Evolutionary conservation across 2,888 invertebrate species (phyloP).

Genomic region (Nezara viridula): DNA sequence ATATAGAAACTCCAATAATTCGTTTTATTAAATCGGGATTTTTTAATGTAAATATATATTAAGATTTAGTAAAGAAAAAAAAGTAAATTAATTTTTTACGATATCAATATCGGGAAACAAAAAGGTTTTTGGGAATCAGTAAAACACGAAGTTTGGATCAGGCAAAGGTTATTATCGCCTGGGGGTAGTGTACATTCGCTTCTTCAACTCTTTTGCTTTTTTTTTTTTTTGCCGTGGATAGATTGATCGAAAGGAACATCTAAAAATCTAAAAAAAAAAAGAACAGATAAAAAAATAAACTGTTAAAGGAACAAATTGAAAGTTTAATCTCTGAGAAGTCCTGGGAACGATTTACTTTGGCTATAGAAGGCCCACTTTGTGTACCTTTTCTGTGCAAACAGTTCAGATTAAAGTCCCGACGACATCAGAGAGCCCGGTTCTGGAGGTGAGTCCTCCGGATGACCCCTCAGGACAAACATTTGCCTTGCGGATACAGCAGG

Average conservation of each 20-base stretch:
- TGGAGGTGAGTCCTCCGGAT: constrained; percentile 3
- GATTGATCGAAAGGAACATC: background rate
- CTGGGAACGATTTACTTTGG: background rate
- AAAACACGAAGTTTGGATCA: background rate
- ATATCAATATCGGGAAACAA: constrained; percentile 16
- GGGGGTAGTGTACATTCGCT: constrained; percentile 7
- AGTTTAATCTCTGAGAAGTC: constrained; percentile 22
- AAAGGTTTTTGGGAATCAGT: background rate
- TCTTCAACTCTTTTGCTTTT: constrained; percentile 4
- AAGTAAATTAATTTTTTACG: background rate
- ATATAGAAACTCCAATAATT: background rate
- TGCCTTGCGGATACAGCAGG: constrained; percentile 10
- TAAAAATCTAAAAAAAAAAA: constrained; percentile 17
- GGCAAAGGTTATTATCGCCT: background rate
- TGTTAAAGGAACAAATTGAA: constrained; percentile 22
- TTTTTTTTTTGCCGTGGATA: background rate
- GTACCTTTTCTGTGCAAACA: constrained; percentile 44
- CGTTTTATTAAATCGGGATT: background rate
- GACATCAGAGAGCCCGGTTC: constrained; percentile 14
- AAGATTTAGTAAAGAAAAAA: background rate
- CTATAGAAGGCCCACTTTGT: constrained; percentile 16
- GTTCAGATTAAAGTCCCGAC: constrained; percentile 41
- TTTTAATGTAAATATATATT: background rate
- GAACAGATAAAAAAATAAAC: background rate
- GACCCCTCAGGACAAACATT: constrained; percentile 1